phyloP scores from a whole-genome alignment of 30 jellyfish, hydroid and myxozoan genomes.

The Clytia hemisphaerica region DNA sequence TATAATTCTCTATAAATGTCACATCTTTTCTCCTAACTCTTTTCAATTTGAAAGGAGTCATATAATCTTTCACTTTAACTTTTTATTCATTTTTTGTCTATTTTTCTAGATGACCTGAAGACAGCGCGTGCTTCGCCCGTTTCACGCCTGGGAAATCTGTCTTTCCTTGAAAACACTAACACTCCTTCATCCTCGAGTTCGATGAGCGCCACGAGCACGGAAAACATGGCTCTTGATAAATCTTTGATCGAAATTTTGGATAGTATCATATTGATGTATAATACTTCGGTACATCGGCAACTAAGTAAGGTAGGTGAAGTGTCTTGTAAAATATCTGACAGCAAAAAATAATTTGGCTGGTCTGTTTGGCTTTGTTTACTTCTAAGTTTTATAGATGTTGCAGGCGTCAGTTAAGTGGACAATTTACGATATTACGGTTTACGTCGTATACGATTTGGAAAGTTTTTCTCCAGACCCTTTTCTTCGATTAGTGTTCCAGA shows the following conservation, averaged over 20 bases:
- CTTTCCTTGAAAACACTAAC: neutral
- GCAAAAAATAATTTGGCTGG: no score
- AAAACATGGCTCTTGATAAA: slow-evolving; percentile 60
- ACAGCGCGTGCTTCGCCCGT: slow-evolving; percentile 68
- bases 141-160: slow-evolving; percentile 7
- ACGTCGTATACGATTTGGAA: no score
- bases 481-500: no score
- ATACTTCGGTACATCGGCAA: slow-evolving; percentile 85
- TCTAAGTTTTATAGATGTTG: no score
- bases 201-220: neutral
- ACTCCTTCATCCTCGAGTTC: slow-evolving; percentile 16
- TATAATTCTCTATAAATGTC: neutral
- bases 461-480: no score
- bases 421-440: no score
- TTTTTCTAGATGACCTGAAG: slow-evolving; percentile 60
- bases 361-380: no score
- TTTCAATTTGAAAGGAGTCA: neutral
- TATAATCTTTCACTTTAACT: neutral
- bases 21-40: neutral
- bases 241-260: slow-evolving; percentile 74
- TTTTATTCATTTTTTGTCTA: neutral
- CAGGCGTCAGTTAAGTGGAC: no score
- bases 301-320: slow-evolving; percentile 60
- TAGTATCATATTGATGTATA: slow-evolving; percentile 67
- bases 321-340: neutral